Conservation (phyloP, 2,888 invertebrate genomes). For the Phortica okadai region DNA sequence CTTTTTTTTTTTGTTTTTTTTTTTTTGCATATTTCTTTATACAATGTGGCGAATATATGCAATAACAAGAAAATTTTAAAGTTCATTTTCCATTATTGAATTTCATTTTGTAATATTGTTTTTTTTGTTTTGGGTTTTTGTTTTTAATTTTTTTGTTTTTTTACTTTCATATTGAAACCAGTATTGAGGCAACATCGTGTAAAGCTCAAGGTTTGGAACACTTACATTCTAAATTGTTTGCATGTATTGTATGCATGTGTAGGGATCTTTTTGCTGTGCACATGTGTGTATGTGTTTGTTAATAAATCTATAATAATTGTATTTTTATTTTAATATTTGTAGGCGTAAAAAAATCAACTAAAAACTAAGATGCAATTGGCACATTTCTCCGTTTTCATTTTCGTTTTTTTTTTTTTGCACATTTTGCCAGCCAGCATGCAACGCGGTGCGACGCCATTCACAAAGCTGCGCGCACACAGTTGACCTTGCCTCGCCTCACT, state of each 20-base stretch:
- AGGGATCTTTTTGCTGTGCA: constrained; percentile 32
- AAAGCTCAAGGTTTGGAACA: constrained; percentile 72
- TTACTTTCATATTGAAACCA: constrained; percentile 67
- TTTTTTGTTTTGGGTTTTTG: constrained; percentile 37
- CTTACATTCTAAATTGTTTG: constrained; percentile 53
- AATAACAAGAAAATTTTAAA: constrained; percentile 56
- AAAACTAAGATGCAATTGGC: constrained; percentile 51
- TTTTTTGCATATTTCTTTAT: constrained; percentile 7
- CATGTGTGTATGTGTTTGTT: constrained; percentile 30
- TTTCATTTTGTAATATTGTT: constrained; percentile 32
- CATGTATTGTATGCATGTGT: constrained; percentile 31
- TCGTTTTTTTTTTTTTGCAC: not conserved
- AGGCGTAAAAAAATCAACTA: constrained; percentile 40
- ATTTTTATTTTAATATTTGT: constrained; percentile 31
- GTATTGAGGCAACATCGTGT: constrained; percentile 71
- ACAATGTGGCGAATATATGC: constrained; percentile 42
- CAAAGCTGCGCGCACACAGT: not conserved
- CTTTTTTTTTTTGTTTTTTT: constrained; percentile 37
- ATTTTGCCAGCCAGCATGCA: constrained; percentile 6
- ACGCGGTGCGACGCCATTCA: not conserved
- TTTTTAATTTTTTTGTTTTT: constrained; percentile 46
- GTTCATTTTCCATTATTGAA: constrained; percentile 32
- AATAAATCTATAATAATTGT: constrained; percentile 48
- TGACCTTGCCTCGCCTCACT: constrained; percentile 5
- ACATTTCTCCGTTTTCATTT: constrained; percentile 46